Evolutionary conservation across 2,888 invertebrate genomes (phyloP).

Genomic region (Papilio elwesi): DNA sequence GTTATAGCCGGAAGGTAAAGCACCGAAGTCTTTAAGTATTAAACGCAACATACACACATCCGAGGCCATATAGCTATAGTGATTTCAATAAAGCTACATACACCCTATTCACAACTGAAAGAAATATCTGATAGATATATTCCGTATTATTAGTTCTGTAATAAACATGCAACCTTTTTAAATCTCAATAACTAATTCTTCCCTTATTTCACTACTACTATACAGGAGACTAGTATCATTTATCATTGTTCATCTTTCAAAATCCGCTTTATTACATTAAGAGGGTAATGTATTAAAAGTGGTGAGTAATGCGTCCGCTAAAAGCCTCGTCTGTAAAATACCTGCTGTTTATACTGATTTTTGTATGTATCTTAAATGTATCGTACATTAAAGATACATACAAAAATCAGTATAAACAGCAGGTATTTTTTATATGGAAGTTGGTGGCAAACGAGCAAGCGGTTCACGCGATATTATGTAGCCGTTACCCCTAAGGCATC

Average conservation of each 20-base stretch:
- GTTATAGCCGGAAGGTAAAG: conserved; percentile 30
- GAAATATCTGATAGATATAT: neutral
- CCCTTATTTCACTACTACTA: neutral
- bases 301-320: too few species aligned
- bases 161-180: neutral
- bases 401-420: too few species aligned
- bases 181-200: neutral
- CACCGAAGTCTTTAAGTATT: conserved; percentile 27
- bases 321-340: too few species aligned
- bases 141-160: neutral
- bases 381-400: too few species aligned
- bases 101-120: neutral
- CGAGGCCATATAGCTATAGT: neutral
- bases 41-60: conserved; percentile 9
- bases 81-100: neutral
- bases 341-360: too few species aligned
- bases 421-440: too few species aligned
- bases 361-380: too few species aligned
- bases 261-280: neutral
- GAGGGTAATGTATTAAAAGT: neutral
- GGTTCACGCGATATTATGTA: too few species aligned
- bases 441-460: too few species aligned
- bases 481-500: too few species aligned
- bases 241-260: neutral
- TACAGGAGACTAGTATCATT: neutral